phyloP scores from a whole-genome alignment of 2,888 invertebrate genomes.

The Noctua fimbriata region DNA sequence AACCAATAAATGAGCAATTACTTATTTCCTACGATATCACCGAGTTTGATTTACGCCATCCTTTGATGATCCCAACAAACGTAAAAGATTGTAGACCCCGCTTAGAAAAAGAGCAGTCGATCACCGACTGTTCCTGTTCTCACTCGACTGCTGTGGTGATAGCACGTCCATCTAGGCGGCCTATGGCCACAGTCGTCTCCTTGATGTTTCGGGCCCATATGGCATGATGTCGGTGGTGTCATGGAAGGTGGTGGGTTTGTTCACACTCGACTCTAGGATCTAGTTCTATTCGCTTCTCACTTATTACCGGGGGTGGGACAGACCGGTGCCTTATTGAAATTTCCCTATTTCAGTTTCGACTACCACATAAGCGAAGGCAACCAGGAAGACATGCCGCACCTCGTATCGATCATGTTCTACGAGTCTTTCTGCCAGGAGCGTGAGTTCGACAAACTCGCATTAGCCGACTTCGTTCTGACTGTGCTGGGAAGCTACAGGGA shows the following conservation, averaged over 20 bases:
- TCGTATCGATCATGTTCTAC: conserved; percentile 88
- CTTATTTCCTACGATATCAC: too few relatives aligned
- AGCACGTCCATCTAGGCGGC: neutral
- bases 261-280: neutral
- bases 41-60: too few relatives aligned
- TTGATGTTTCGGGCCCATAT: neutral
- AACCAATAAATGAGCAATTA: too few relatives aligned
- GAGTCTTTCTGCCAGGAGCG: conserved; percentile 84
- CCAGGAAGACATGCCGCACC: conserved; percentile 87
- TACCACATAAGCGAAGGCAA: conserved; percentile 90
- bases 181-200: neutral
- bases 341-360: conserved; percentile 82
- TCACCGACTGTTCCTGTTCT: neutral
- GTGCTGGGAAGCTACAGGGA: conserved; percentile 86
- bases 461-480: conserved; percentile 88
- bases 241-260: neutral
- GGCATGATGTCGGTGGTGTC: neutral
- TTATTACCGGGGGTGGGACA: neutral
- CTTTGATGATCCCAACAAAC: too few relatives aligned
- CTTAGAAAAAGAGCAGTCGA: neutral
- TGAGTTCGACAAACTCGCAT: conserved; percentile 77
- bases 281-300: neutral
- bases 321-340: neutral
- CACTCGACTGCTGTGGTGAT: neutral
- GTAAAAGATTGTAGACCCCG: too few relatives aligned